These are phyloP conservation scores for Creontiades dilutus DNA, from an alignment of 2,888 invertebrate genomes.

Conservation along the genomic window DNA sequence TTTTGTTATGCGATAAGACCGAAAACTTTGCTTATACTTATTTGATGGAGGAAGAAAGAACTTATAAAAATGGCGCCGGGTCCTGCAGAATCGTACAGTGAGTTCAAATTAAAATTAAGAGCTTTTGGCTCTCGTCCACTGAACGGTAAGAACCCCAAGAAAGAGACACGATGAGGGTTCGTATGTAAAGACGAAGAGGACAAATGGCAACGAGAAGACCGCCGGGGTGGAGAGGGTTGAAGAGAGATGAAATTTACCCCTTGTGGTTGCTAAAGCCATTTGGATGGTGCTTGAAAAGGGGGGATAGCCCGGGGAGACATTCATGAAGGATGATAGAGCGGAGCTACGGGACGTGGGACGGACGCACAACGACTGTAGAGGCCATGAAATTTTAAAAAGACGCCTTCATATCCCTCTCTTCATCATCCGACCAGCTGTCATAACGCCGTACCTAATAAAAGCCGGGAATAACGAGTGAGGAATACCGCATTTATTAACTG, in stretches of 20 bases:
- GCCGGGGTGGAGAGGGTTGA: background rate
- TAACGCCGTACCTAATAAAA: conserved; percentile 48
- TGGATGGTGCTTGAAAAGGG: conserved; percentile 29
- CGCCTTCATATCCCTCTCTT: conserved; percentile 36
- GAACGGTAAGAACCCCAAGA: conserved; percentile 1
- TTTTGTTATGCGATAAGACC: too few relatives aligned
- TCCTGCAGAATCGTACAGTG: too few relatives aligned
- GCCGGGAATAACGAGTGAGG: conserved; percentile 25
- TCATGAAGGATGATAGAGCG: conserved; percentile 45
- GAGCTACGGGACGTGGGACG: conserved; percentile 41
- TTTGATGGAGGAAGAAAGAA: too few relatives aligned
- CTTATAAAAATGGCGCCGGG: too few relatives aligned
- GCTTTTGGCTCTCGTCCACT: conserved; percentile 51
- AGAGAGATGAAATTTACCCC: conserved; percentile 42
- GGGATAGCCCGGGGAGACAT: conserved; percentile 2
- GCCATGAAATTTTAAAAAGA: conserved; percentile 54
- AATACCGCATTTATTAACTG: conserved; percentile 49
- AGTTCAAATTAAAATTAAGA: conserved; percentile 56
- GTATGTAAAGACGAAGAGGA: conserved; percentile 3
- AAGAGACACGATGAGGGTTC: background rate
- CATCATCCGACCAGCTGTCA: conserved; percentile 44
- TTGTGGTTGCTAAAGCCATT: conserved; percentile 43
- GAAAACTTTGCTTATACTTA: too few relatives aligned
- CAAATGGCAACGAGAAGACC: background rate
- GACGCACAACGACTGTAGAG: conserved; percentile 45